phyloP scores from a whole-genome alignment of 2,888 invertebrate species.

The Timema podura region DNA sequence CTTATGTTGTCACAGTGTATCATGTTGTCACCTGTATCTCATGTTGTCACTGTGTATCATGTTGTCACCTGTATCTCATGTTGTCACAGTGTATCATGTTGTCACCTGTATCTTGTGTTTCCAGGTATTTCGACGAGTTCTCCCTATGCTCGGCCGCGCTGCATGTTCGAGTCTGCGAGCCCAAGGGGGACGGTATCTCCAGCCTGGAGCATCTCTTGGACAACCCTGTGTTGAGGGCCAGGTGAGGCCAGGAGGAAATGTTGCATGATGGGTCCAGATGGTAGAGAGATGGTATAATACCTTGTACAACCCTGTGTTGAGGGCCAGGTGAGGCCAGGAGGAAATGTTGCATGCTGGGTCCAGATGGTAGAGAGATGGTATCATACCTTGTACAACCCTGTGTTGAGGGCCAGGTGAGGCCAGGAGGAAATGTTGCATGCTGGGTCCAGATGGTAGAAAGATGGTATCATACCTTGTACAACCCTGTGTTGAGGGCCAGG shows the following conservation, averaged over 20 bases:
- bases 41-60: too few species aligned
- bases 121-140: constrained; percentile 56
- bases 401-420: constrained; percentile 50
- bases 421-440: too few species aligned
- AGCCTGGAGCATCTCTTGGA: constrained; percentile 55
- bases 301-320: constrained; percentile 53
- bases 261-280: too few species aligned
- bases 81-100: too few species aligned
- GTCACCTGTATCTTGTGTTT: neutral
- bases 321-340: constrained; percentile 46
- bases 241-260: constrained; percentile 40
- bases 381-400: constrained; percentile 53
- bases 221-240: constrained; percentile 51
- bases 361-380: too few species aligned
- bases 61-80: too few species aligned
- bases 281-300: too few species aligned
- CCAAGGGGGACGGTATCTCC: constrained; percentile 58
- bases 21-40: too few species aligned
- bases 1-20: too few species aligned
- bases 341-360: too few species aligned
- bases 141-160: constrained; percentile 53
- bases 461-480: too few species aligned
- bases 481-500: constrained; percentile 52
- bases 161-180: constrained; percentile 54
- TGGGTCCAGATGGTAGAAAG: too few species aligned